Evolutionary conservation across 2,888 invertebrate genomes (phyloP).

Genomic region (Watsonalla cultraria): DNA sequence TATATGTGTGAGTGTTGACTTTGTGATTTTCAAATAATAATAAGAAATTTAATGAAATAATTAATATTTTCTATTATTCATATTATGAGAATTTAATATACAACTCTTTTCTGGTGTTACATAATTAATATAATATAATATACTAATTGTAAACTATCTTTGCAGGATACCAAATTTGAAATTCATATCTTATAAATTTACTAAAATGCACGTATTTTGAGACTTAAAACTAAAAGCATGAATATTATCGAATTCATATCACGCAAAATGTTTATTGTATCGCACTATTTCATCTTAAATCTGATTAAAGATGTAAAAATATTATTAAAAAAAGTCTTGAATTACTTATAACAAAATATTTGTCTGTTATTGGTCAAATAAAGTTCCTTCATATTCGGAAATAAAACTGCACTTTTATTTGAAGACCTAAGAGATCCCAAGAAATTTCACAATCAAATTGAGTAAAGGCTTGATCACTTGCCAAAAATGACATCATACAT

Average conservation of each 20-base stretch:
- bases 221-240: slow-evolving; percentile 29
- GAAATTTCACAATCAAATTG: no score
- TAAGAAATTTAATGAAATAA: slow-evolving; percentile 67
- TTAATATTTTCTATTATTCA: slow-evolving; percentile 73
- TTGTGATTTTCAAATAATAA: slow-evolving; percentile 52
- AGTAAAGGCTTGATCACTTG: no score
- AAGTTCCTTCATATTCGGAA: slow-evolving; percentile 70
- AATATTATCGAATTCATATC: slow-evolving; percentile 57
- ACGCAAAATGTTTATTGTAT: slow-evolving; percentile 48
- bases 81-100: slow-evolving; percentile 63
- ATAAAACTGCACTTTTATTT: slow-evolving; percentile 26
- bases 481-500: no score
- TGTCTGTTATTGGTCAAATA: slow-evolving; percentile 72
- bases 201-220: slow-evolving; percentile 46
- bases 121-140: slow-evolving; percentile 47
- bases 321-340: slow-evolving; percentile 36
- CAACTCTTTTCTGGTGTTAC: slow-evolving; percentile 54
- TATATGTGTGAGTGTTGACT: slow-evolving; percentile 55
- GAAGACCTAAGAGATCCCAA: no score
- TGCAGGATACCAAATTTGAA: slow-evolving; percentile 51
- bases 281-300: slow-evolving; percentile 61
- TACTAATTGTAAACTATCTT: slow-evolving; percentile 42
- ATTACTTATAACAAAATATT: slow-evolving; percentile 46
- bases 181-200: slow-evolving; percentile 55
- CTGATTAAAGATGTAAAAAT: slow-evolving; percentile 38